Evolutionary conservation across 2,888 invertebrate genomes (phyloP).

Genomic region (Osmoderma eremita): DNA sequence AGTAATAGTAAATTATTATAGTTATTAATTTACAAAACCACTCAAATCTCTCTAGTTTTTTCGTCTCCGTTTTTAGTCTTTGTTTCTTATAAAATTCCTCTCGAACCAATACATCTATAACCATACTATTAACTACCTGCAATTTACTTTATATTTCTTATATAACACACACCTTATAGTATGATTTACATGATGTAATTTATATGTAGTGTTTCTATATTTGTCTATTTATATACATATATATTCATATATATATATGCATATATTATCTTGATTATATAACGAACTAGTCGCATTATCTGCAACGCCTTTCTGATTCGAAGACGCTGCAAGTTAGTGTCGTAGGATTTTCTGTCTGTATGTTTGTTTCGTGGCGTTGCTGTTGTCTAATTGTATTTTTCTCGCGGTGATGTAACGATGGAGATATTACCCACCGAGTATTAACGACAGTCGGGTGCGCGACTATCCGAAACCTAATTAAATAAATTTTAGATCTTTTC

Average conservation of each 20-base stretch:
- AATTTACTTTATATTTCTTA: constrained; percentile 46
- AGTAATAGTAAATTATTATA: constrained; percentile 51
- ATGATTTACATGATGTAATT: constrained; percentile 53
- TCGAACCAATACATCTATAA: too few relatives aligned
- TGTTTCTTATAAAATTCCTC: constrained; percentile 9
- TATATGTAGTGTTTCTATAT: constrained; percentile 60
- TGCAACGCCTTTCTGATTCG: constrained; percentile 53
- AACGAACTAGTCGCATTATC: constrained; percentile 57
- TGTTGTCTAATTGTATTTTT: constrained; percentile 50
- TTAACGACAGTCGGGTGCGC: too few relatives aligned
- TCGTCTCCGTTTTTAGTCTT: constrained; percentile 56
- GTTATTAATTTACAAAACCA: constrained; percentile 53
- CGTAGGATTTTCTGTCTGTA: constrained; percentile 44
- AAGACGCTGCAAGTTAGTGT: constrained; percentile 42
- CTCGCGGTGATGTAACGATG: constrained; percentile 10
- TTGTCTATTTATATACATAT: constrained; percentile 57
- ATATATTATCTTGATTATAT: constrained; percentile 45
- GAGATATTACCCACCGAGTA: neutral
- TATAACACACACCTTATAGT: constrained; percentile 39
- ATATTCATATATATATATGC: constrained; percentile 32
- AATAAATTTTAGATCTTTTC: too few relatives aligned
- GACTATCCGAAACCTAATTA: too few relatives aligned
- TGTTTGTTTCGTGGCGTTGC: constrained; percentile 55
- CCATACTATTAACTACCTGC: neutral
- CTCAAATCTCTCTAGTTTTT: constrained; percentile 45